phyloP scores from a whole-genome alignment of 2,113 vertebrate genomes.

The Coracopsis vasa region DNA sequence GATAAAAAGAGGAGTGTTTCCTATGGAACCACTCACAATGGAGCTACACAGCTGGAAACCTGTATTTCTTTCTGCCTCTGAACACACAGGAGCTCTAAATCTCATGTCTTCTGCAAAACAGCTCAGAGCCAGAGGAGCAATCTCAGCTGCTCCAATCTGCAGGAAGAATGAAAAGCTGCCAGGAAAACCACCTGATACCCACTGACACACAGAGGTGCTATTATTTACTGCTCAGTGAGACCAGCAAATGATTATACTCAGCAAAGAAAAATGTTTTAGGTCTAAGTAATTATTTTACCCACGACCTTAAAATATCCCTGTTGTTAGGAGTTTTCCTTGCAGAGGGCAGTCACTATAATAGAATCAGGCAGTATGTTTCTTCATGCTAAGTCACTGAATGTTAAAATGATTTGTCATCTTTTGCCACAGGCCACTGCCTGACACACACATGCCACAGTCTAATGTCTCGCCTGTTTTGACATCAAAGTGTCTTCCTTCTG shows the following conservation, averaged over 20 bases:
- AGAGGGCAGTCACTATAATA: constrained; percentile 21
- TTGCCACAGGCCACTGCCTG: constrained; percentile 29
- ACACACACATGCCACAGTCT: constrained; percentile 28
- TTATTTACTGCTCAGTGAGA: background rate
- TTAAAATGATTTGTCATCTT: constrained; percentile 54
- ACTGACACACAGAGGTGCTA: background rate
- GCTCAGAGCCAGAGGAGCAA: background rate
- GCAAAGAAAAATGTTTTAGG: background rate
- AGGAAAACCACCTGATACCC: constrained; percentile 24
- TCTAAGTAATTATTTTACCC: constrained; percentile 9
- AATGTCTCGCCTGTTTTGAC: constrained; percentile 4
- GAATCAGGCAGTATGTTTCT: constrained; percentile 45
- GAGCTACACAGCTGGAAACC: background rate
- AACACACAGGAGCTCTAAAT: background rate
- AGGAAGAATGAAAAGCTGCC: background rate
- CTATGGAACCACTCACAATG: background rate
- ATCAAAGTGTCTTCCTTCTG: constrained; percentile 12
- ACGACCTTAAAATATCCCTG: constrained; percentile 38
- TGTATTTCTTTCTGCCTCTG: background rate
- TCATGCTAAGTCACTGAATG: constrained; percentile 45
- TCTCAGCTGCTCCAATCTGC: background rate
- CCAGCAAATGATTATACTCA: background rate
- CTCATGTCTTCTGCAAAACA: background rate
- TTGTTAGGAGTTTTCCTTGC: constrained; percentile 1
- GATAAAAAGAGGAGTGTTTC: background rate